Base-by-base conservation (phyloP, 2,113 vertebrate species). In the Jacana jacana region DNA sequence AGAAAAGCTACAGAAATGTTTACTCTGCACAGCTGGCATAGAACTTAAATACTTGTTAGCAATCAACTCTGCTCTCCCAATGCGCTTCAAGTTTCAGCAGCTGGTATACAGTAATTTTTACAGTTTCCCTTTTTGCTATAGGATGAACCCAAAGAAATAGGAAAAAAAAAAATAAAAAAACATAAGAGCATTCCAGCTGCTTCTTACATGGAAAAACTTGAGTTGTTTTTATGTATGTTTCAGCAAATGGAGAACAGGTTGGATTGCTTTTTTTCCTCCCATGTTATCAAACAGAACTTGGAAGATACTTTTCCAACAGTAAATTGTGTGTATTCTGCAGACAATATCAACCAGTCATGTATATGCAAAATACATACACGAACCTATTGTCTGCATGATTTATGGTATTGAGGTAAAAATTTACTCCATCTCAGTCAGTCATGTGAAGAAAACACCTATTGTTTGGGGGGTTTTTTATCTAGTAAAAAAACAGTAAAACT, bases 1-100 rank as follows among this genome's bases (percentile, higher is more conserved):
- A 89, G 75, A 83, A 88, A 88, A 93, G 35, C 33, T 49, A 81
- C 39, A 75, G n/a, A 70, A 77, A 93, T 54, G 46, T 91, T 91
- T 89, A 70, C 66, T 64, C 78, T 88, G 42, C 37, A 87, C 71
- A 90, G 68, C 72, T 83, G 60, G 44, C 68, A 70, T 2, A 58
- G 54, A 86, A 80, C 11, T 91, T 55, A 78, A 94, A 69, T 54
- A 86, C 51, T 83, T 52, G 7, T 52, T 81, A 85, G 52, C 66
- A 86, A 82, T 40, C 68, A 86, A 4, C 46, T 73, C 54, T 70
- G 51, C n/a, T 80, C 23, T 91, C 48, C 70, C 58, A 24, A 70
- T 13, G 16, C 4, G 5, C 35, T 33, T 94, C 28, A 83, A 70
- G 37, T 48, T 81, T 86, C 81, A 91, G 39, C 10, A 3, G 68